A percentile compares a stretch with the other conserved stretches of the same genome.
Conservation (phyloP, 2,888 invertebrate species). For the Thumatha senex region DNA sequence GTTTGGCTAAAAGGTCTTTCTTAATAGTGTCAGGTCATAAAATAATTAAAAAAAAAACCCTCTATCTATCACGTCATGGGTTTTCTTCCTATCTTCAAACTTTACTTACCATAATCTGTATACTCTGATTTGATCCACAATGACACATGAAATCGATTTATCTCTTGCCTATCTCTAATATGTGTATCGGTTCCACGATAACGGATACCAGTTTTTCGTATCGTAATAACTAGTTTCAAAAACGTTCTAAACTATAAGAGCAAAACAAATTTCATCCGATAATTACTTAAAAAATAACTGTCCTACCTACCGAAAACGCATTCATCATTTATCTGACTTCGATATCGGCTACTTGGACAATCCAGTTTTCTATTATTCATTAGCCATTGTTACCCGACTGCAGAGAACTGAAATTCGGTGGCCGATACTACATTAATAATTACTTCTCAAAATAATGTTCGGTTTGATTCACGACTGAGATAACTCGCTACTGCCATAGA, state of each 20-base stretch:
- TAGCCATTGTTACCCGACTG: slow-evolving; percentile 66
- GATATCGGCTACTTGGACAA: slow-evolving; percentile 75
- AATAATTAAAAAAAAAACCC: too few species aligned
- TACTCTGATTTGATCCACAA: too few species aligned
- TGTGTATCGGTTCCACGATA: too few species aligned
- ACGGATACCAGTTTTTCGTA: background rate
- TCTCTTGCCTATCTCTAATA: too few species aligned
- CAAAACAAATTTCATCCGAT: slow-evolving; percentile 53
- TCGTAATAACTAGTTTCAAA: slow-evolving; percentile 9
- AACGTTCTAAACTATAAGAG: slow-evolving; percentile 40
- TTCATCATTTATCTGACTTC: slow-evolving; percentile 72
- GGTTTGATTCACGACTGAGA: slow-evolving; percentile 77
- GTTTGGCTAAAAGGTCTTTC: too few species aligned
- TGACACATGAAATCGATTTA: too few species aligned
- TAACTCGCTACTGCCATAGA: slow-evolving; percentile 40
- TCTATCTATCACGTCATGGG: too few species aligned
- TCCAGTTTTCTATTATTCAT: slow-evolving; percentile 79
- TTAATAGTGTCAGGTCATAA: too few species aligned
- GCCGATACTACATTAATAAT: slow-evolving; percentile 79
- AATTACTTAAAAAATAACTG: slow-evolving; percentile 64
- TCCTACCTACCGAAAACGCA: slow-evolving; percentile 68
- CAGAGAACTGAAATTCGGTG: slow-evolving; percentile 79
- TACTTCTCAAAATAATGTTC: slow-evolving; percentile 83
- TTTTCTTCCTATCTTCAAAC: too few species aligned
- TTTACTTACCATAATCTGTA: too few species aligned